Base-by-base conservation (phyloP, 2,113 vertebrate species). In the Hemicordylus capensis region DNA sequence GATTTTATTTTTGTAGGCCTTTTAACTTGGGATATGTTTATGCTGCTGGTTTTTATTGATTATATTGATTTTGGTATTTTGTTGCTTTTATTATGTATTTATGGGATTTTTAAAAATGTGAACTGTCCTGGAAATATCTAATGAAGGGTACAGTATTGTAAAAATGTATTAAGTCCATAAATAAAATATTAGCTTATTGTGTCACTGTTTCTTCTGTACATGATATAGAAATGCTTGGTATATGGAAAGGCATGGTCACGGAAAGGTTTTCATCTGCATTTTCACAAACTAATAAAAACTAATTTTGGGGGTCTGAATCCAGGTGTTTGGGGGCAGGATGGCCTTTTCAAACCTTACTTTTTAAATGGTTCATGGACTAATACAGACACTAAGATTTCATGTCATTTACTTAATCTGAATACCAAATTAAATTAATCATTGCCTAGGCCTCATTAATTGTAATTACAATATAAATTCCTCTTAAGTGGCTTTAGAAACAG, bases 401-500 rank as follows among this genome's bases (percentile, higher is more conserved):
- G 20, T 76, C 46, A 39, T 26, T 22, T 64, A 42, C 51, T 51
- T 34, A 39, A 67, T 42, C 73, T 66, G 61, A 76, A 61, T 42
- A 39, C 61, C 28, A 69, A 22, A 17, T 34, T 42, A 44, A 37
- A 78, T 85, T 77, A 76, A 85, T 83, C 69, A 39, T 73, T 34
- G 54, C 28, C 12, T 69, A 63, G 51, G 63, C 59, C 39, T 51
- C 69, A 82, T 83, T 73, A 44, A 73, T 83, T 75, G 63, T 75
- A 64, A 83, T 74, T 61, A 85, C 31, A 51, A 58, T 58, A 69
- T 69, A 70, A 85, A 63, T 66, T 70, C 37, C 19, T 12, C 39
- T 85, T 70, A 85, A 76, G 22, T 69, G 10, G 15, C 39, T 67
- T 59, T 87, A 6, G 59, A 87, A 76, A 85, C 15, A 39, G 6